Conservation (phyloP, 2,797 vertebrate genomes). For the Anguilla anguilla region DNA sequence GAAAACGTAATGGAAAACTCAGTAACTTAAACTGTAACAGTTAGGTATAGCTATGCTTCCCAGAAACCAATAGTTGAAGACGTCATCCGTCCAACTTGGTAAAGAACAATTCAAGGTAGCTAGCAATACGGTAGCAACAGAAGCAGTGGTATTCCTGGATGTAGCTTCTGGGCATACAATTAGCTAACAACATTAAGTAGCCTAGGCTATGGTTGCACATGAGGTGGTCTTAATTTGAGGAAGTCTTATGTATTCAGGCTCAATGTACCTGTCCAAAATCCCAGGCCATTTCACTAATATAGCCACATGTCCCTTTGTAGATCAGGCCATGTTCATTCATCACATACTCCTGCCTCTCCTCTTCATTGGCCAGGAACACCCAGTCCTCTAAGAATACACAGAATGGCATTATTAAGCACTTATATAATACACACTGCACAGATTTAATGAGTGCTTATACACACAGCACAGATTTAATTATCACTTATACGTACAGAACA, state of each 20-base stretch:
- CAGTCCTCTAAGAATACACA: constrained; percentile 69
- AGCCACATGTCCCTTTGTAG: constrained; percentile 70
- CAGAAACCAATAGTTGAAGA: no score
- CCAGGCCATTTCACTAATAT: constrained; percentile 70
- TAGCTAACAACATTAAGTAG: background rate
- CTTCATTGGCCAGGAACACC: constrained; percentile 74
- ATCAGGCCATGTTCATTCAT: constrained; percentile 80
- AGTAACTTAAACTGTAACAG: no score
- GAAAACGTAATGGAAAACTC: no score
- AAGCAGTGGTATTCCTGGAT: no score
- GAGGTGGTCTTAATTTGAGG: background rate
- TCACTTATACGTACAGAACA: no score
- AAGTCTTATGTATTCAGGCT: background rate
- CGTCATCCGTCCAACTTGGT: no score
- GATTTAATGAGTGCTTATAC: no score
- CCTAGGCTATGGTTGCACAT: background rate
- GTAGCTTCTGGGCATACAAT: no score
- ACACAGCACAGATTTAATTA: no score
- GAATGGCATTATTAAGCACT: background rate
- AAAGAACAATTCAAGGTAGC: no score
- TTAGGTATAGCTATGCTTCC: no score
- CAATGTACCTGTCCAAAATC: constrained; percentile 82
- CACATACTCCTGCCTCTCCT: constrained; percentile 76
- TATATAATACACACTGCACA: background rate
- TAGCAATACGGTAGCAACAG: no score